Evolutionary conservation across 2,797 vertebrate species (phyloP).

Genomic region (Malurus splendens): DNA sequence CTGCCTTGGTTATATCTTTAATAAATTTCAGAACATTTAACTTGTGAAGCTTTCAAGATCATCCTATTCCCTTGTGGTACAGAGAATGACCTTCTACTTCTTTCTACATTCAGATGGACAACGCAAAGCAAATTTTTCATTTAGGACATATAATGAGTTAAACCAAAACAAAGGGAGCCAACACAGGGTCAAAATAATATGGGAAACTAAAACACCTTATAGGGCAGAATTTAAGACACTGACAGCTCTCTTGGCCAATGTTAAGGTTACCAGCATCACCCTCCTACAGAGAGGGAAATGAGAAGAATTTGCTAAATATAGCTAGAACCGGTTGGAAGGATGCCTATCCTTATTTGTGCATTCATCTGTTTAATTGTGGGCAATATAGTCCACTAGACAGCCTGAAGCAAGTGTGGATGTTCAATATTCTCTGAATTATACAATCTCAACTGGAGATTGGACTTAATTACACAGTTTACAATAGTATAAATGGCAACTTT

Average conservation of each 20-base stretch:
- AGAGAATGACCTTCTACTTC: not conserved
- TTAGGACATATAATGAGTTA: not conserved
- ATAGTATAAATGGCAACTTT: not conserved
- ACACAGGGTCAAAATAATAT: not conserved
- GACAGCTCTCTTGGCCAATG: not conserved
- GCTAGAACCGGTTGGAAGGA: constrained; percentile 35
- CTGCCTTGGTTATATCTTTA: not conserved
- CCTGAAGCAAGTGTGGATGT: not conserved
- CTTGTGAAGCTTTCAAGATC: not conserved
- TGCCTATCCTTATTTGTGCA: constrained; percentile 43
- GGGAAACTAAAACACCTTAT: not conserved
- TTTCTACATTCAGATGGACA: not conserved
- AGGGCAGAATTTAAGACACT: not conserved
- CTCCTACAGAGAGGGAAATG: constrained; percentile 48
- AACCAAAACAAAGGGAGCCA: not conserved
- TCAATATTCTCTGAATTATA: constrained; percentile 3
- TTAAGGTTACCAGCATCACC: not conserved
- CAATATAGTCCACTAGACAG: constrained; percentile 32
- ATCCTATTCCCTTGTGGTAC: not conserved
- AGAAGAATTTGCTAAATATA: constrained; percentile 56
- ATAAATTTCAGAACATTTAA: not conserved
- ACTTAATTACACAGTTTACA: not conserved
- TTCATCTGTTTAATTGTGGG: constrained; percentile 56
- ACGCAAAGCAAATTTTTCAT: not conserved
- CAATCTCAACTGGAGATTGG: not conserved